Evolutionary conservation across 2,888 invertebrate species (phyloP).

Genomic region (Hydriomena furcata): DNA sequence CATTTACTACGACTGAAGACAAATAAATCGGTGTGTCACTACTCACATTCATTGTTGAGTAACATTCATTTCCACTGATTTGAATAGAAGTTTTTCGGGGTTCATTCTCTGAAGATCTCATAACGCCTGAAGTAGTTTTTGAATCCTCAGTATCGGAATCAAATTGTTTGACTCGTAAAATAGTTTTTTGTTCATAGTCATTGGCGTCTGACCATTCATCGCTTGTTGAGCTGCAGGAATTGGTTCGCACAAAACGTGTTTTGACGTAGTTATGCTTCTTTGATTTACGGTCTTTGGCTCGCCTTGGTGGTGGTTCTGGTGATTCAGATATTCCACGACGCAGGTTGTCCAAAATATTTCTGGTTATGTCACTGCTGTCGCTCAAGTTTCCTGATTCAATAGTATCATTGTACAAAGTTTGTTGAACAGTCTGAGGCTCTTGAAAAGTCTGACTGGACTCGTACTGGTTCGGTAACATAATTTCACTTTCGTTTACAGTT

Average conservation of each 20-base stretch:
- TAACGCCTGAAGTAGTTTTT: conserved; percentile 46
- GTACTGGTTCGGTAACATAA: conserved; percentile 40
- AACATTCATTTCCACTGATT: conserved; percentile 89
- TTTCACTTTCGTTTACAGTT: conserved; percentile 61
- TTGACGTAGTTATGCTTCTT: conserved; percentile 80
- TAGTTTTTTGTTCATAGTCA: conserved; percentile 75
- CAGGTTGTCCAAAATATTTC: conserved; percentile 66
- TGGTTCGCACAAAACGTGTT: conserved; percentile 74
- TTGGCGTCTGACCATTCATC: conserved; percentile 80
- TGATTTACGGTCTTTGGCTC: conserved; percentile 66
- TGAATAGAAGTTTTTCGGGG: conserved; percentile 87
- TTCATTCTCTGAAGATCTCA: conserved; percentile 62
- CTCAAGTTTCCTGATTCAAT: conserved; percentile 67
- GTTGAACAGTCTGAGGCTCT: conserved; percentile 23
- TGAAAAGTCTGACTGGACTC: conserved; percentile 32
- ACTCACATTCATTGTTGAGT: conserved; percentile 89
- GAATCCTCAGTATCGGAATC: conserved; percentile 75
- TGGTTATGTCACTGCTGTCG: conserved; percentile 74
- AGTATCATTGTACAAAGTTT: conserved; percentile 41
- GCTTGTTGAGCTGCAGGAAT: conserved; percentile 75
- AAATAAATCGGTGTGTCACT: conserved; percentile 88
- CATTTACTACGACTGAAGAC: conserved; percentile 88
- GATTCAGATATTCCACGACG: conserved; percentile 72
- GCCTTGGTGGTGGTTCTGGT: conserved; percentile 76
- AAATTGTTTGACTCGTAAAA: conserved; percentile 72